phyloP scores from a whole-genome alignment of 2,797 vertebrate species.

The Pangasius krempfi region DNA sequence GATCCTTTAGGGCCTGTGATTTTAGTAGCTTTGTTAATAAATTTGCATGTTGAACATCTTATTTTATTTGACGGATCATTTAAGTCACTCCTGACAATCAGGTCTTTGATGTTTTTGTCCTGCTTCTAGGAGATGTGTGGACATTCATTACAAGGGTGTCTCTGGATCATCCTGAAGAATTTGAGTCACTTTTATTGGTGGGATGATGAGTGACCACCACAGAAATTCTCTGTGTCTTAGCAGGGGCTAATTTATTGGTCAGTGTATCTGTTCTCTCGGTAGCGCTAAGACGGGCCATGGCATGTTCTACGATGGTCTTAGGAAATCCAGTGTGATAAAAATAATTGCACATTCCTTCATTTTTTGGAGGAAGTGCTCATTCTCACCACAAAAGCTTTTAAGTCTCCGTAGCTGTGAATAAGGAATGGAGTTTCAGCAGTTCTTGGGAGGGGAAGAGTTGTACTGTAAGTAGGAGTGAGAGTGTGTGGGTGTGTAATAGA shows the following conservation, averaged over 20 bases:
- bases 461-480: not conserved
- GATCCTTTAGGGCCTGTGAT: not conserved
- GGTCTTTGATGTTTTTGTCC: not conserved
- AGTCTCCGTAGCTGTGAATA: not conserved
- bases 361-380: not conserved
- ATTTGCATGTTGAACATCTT: not conserved
- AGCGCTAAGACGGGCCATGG: not conserved
- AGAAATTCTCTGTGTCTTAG: not conserved
- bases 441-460: not conserved
- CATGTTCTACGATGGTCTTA: not conserved
- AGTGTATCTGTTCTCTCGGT: not conserved
- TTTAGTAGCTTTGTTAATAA: not conserved
- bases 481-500: constrained; percentile 7
- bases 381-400: not conserved
- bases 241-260: not conserved
- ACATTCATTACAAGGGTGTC: not conserved
- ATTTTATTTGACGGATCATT: not conserved
- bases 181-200: not conserved
- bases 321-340: not conserved
- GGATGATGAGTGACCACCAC: constrained; percentile 1
- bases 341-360: not conserved
- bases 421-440: not conserved
- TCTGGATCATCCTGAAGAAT: not conserved
- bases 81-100: not conserved
- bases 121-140: not conserved